phyloP scores from a whole-genome alignment of 2,888 invertebrate genomes.

The Plebejus argus region DNA sequence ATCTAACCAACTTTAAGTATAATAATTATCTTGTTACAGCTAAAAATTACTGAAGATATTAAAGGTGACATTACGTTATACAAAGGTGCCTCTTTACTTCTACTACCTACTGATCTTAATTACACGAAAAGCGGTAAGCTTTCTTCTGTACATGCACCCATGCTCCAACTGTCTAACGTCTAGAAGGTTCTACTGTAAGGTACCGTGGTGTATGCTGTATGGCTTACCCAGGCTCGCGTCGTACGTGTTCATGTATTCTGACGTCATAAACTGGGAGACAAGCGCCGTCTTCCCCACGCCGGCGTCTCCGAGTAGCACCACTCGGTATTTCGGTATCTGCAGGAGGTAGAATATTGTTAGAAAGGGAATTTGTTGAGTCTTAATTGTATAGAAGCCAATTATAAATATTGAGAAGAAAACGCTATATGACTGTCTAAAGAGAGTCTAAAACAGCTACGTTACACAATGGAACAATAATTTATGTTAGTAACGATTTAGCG shows the following conservation, averaged over 20 bases:
- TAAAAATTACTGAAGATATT: neutral
- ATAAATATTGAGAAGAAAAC: too few relatives aligned
- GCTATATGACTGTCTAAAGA: too few relatives aligned
- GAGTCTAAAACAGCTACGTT: too few relatives aligned
- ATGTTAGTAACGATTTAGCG: too few relatives aligned
- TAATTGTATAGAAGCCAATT: too few relatives aligned
- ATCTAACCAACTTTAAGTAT: neutral
- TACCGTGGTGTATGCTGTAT: neutral
- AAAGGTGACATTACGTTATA: neutral
- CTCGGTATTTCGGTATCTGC: constrained; percentile 86
- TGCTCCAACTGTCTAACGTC: constrained; percentile 24
- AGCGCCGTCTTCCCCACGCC: constrained; percentile 95
- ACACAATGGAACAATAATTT: too few relatives aligned
- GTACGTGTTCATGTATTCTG: constrained; percentile 97
- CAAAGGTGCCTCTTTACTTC: constrained; percentile 21
- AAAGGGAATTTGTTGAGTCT: neutral
- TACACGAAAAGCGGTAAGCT: constrained; percentile 29
- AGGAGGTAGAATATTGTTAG: constrained; percentile 28
- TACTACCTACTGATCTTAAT: neutral
- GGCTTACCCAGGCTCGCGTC: constrained; percentile 91
- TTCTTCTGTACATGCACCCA: constrained; percentile 23
- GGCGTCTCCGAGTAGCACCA: constrained; percentile 89
- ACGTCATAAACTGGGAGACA: constrained; percentile 96
- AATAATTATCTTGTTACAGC: neutral
- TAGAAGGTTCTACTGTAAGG: constrained; percentile 19